These are phyloP conservation scores for Seira musarum DNA, from an alignment of 2,888 invertebrate genomes.

Conservation along the genomic window DNA sequence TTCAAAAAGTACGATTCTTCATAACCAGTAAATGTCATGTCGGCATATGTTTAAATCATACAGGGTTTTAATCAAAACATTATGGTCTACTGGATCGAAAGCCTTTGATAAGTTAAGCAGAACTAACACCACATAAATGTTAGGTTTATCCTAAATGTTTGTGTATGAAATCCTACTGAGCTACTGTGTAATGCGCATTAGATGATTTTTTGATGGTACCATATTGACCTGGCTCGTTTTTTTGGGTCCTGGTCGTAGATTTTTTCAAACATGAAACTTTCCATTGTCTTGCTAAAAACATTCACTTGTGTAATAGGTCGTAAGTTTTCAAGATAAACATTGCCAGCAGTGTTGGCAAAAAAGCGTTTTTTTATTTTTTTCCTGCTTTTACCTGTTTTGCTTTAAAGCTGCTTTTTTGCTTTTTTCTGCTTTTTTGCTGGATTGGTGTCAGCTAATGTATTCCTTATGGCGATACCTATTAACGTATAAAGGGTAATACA, in stretches of 20 bases:
- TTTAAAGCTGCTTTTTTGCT: no score
- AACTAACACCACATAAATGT: constrained; percentile 9
- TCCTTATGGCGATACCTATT: no score
- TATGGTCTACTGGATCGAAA: constrained; percentile 30
- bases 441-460: no score
- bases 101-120: constrained; percentile 35
- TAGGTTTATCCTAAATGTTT: constrained; percentile 28
- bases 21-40: constrained; percentile 19
- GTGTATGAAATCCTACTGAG: constrained; percentile 6
- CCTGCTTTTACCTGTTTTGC: no score
- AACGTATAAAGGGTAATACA: no score
- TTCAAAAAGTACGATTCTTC: constrained; percentile 14
- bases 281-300: constrained; percentile 16
- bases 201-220: constrained; percentile 27
- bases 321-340: constrained; percentile 1
- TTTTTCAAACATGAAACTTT: constrained; percentile 11
- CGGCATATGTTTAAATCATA: background rate
- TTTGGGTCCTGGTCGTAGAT: constrained; percentile 14
- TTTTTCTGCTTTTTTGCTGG: no score
- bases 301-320: constrained; percentile 16
- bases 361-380: no score
- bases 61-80: background rate
- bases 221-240: background rate
- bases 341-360: no score
- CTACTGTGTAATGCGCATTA: constrained; percentile 1